phyloP scores from a whole-genome alignment of 2,113 vertebrate species.

The Ploceus nigricollis region DNA sequence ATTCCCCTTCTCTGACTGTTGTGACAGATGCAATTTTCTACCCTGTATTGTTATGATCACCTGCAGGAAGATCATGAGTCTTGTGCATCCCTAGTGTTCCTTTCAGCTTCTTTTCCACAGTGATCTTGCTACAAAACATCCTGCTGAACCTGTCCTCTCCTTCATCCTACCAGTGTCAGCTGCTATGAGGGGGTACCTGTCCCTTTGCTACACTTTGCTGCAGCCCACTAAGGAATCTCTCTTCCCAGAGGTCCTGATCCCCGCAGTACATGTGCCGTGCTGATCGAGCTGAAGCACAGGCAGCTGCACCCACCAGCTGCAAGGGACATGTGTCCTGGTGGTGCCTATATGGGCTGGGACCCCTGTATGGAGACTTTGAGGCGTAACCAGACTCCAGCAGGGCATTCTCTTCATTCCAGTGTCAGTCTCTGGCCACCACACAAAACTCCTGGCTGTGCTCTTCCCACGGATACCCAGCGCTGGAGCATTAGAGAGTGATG shows the following conservation, averaged over 20 bases:
- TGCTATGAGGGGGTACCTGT: background rate
- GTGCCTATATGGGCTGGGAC: background rate
- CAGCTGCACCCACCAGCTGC: background rate
- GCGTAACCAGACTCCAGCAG: background rate
- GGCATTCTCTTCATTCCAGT: background rate
- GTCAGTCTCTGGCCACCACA: background rate
- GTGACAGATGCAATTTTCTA: background rate
- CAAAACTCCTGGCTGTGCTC: background rate
- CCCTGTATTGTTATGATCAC: accelerated
- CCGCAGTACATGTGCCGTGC: accelerated
- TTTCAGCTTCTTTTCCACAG: background rate
- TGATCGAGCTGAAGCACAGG: background rate
- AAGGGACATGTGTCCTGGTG: accelerated
- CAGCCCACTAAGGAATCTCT: background rate
- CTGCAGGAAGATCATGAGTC: background rate
- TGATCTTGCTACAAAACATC: background rate
- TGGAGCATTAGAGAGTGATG: background rate
- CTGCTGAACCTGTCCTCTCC: background rate
- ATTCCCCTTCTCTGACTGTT: background rate
- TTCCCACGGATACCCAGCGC: accelerated
- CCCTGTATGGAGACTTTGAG: background rate
- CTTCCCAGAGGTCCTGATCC: background rate
- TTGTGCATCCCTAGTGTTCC: background rate
- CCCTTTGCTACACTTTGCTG: background rate
- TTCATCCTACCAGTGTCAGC: background rate